A percentile compares a stretch with the other conserved stretches of the same genome.
Conservation (phyloP, 2,797 vertebrate species). For the Anabas testudineus region DNA sequence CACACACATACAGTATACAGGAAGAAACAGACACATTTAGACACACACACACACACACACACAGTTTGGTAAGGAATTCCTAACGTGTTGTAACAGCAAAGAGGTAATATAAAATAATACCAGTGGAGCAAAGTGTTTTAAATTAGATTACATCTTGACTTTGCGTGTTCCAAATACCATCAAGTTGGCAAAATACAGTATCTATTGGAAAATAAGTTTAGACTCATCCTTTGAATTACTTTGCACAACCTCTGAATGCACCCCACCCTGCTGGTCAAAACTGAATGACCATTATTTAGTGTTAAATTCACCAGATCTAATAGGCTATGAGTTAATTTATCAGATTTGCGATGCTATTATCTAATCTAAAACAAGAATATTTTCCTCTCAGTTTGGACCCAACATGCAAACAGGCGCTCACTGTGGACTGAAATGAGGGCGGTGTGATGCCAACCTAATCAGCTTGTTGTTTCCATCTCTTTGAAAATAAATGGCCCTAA, state of each 20-base stretch:
- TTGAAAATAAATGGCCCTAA: conserved; percentile 83
- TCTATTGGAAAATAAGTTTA: conserved; percentile 29
- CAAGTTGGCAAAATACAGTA: conserved; percentile 8
- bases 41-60: conserved; percentile 6
- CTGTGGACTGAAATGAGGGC: conserved; percentile 68
- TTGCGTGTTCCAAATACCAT: conserved; percentile 19
- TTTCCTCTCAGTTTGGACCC: conserved; percentile 59
- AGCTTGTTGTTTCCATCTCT: conserved; percentile 79
- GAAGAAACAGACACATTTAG: conserved; percentile 4
- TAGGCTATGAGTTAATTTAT: conserved; percentile 79
- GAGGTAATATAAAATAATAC: conserved; percentile 6
- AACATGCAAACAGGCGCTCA: conserved; percentile 57
- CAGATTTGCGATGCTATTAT: conserved; percentile 78
- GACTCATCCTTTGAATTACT: conserved; percentile 45
- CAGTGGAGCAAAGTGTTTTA: background rate
- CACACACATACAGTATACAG: background rate
- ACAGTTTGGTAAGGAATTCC: conserved; percentile 45
- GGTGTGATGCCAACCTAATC: conserved; percentile 71
- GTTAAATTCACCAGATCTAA: conserved; percentile 84
- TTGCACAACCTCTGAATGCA: conserved; percentile 70
- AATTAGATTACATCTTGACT: background rate
- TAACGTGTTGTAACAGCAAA: conserved; percentile 35
- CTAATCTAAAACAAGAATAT: conserved; percentile 74
- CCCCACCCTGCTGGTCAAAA: conserved; percentile 65
- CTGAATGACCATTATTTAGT: conserved; percentile 80